Base-by-base conservation (phyloP, 1,140 invertebrate genomes). In the Seison nebaliae region DNA sequence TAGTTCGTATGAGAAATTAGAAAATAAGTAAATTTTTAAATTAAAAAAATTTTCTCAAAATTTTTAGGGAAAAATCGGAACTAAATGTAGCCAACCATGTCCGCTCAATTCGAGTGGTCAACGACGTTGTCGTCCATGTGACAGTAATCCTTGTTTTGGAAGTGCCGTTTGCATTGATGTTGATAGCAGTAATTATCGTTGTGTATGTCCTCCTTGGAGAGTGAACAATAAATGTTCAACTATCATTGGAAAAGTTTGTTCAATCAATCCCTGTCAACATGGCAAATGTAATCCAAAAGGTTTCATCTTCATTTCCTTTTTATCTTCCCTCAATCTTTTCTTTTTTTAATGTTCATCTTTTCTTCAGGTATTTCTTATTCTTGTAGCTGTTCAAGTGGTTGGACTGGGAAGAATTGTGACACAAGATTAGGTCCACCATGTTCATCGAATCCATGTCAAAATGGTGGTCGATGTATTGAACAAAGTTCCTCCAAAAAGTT, bases 211-310 rank as follows among this genome's bases (percentile, higher is more conserved):
- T n/a, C n/a, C n/a, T n/a, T n/a, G n/a, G n/a, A n/a, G n/a, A n/a
- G n/a, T n/a, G n/a, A n/a, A n/a, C n/a, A n/a, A n/a, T n/a, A n/a
- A n/a, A n/a, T n/a, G n/a, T n/a, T n/a, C n/a, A n/a, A n/a, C n/a
- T n/a, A n/a, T n/a, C n/a, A n/a, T n/a, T n/a, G n/a, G 20, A 2
- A 76, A 93, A 51, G 81, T 91, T 48, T 94, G 86, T 54, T 59
- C 66, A 5, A 66, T 63, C 17, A 67, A 70, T 43, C 77, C 84
- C 0, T 98, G 88, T 50, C 64, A 72, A 46, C 93, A 96, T 56
- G 76, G 73, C 12, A 88, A 79, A 0, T 38, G 72, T 74, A 29
- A 29, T 8, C 24, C 24, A 5, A 24, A 38, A 26, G 43, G 38
- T 12, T 36, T 30, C 23, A 19, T 19, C 14, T 32, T n/a, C 22